Base-by-base conservation (phyloP, 2,888 invertebrate species). In the Chydorus sphaericus region DNA sequence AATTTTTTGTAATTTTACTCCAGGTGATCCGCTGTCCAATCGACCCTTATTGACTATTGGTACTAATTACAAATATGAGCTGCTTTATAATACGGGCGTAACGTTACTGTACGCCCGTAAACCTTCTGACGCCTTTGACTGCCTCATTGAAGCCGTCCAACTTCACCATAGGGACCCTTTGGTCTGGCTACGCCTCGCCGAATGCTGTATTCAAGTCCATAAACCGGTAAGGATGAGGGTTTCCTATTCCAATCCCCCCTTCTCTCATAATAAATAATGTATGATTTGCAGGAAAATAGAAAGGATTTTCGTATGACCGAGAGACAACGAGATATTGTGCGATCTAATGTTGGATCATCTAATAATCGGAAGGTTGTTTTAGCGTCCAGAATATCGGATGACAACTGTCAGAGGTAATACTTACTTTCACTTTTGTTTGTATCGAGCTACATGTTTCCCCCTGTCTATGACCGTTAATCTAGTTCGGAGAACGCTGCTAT, bases 111-210 rank as follows among this genome's bases (percentile, higher is more conserved):
- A 87, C 66, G 80, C 87, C 31, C 83, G 83, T 56, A 81, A 86
- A 63, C 80, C 88, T 1, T 75, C 78, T 59, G 83, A 85, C 64
- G 93, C 96, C 1, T 94, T 96, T 70, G 52, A 57, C 31, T 91
- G 88, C 68, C 78, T 94, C 44, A 80, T 88, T 14, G 83, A 90
- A 69, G 87, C 87, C 3, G 81, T 89, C 0, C 81, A 89, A 60
- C 80, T 85, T 57, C 88, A 85, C 65, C 88, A 87, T 59, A 83
- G 83, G 63, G 93, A 92, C 70, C 86, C 93, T 4, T 76, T 87
- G 56, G 76, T 96, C 38, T 97, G 96, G 94, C 73, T 92, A 57
- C 77, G 94, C 63, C 74, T 96, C 64, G 92, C 94, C 0, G 96
- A 96, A 70, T 91, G 93, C 66, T 91, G 91, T 68, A 85, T 91